These are phyloP conservation scores for Blastobasis lacticolella DNA, from an alignment of 2,888 invertebrate genomes.

Conservation along the genomic window DNA sequence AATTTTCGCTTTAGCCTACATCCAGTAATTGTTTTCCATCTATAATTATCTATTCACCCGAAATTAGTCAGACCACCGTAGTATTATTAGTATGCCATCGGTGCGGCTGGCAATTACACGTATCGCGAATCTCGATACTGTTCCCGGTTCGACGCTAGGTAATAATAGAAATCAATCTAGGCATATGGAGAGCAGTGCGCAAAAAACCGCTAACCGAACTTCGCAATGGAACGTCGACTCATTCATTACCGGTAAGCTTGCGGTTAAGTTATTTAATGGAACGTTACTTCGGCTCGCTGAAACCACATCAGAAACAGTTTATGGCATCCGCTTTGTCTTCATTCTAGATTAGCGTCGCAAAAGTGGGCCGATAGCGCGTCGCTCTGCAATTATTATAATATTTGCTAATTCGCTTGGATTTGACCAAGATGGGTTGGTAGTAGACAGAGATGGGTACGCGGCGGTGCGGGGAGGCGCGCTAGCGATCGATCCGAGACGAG, in stretches of 20 bases:
- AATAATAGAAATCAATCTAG: conserved; percentile 61
- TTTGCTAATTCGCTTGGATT: no score
- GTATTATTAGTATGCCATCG: conserved; percentile 26
- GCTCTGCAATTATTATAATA: no score
- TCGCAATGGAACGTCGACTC: conserved; percentile 45
- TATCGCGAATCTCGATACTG: conserved; percentile 36
- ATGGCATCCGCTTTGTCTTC: conserved; percentile 25
- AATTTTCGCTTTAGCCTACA: neutral
- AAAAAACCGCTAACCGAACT: conserved; percentile 64
- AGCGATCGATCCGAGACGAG: conserved; percentile 22
- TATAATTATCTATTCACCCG: conserved; percentile 20
- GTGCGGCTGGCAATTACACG: conserved; percentile 39
- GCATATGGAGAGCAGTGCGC: conserved; percentile 48
- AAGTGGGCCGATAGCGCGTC: no score
- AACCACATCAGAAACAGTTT: conserved; percentile 33
- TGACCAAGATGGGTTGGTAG: no score
- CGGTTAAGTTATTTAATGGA: conserved; percentile 60
- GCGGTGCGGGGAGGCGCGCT: neutral
- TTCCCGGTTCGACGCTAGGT: conserved; percentile 42
- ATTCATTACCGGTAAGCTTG: conserved; percentile 52
- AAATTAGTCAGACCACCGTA: conserved; percentile 21
- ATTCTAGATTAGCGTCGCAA: no score
- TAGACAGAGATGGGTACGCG: neutral
- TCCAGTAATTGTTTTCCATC: conserved; percentile 10
- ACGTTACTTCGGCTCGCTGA: conserved; percentile 39